Percentiles rank a stretch among this genome's conserved stretches.
Evolutionary conservation across 2,888 invertebrate genomes (phyloP).

Genomic region (Clitarchus hookeri): DNA sequence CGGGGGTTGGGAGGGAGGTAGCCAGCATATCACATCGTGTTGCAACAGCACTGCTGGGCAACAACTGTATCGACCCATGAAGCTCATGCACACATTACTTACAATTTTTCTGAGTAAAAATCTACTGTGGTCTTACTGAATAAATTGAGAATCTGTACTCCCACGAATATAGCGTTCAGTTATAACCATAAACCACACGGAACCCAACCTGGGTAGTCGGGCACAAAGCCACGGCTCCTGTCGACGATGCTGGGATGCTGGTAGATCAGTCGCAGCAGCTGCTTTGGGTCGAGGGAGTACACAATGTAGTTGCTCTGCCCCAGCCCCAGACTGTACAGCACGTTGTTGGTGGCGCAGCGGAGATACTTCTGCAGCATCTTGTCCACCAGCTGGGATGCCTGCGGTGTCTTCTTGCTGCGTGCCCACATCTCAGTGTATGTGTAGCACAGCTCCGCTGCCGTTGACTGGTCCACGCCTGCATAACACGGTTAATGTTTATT

Average conservation of each 20-base stretch:
- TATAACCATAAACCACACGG: too few species aligned
- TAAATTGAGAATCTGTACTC: too few species aligned
- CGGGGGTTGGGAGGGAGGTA: too few species aligned
- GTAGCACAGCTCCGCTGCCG: neutral
- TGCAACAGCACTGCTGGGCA: too few species aligned
- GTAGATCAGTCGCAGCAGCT: neutral
- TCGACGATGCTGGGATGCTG: neutral
- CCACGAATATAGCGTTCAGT: too few species aligned
- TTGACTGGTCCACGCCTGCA: neutral
- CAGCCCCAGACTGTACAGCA: slow-evolving; percentile 5
- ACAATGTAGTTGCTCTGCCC: neutral
- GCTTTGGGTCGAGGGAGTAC: neutral
- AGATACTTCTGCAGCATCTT: neutral
- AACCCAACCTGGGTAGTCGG: neutral
- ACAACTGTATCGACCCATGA: too few species aligned
- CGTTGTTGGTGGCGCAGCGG: neutral
- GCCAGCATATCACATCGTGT: too few species aligned
- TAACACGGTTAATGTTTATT: too few species aligned
- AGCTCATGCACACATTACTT: too few species aligned
- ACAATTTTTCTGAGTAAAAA: too few species aligned
- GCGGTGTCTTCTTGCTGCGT: neutral
- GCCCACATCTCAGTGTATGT: neutral
- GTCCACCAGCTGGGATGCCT: neutral
- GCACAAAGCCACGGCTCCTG: neutral
- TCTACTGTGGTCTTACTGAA: too few species aligned